These are phyloP conservation scores for Peromyscus leucopus DNA, from an alignment of 2,113 vertebrate species.

Conservation along the genomic window DNA sequence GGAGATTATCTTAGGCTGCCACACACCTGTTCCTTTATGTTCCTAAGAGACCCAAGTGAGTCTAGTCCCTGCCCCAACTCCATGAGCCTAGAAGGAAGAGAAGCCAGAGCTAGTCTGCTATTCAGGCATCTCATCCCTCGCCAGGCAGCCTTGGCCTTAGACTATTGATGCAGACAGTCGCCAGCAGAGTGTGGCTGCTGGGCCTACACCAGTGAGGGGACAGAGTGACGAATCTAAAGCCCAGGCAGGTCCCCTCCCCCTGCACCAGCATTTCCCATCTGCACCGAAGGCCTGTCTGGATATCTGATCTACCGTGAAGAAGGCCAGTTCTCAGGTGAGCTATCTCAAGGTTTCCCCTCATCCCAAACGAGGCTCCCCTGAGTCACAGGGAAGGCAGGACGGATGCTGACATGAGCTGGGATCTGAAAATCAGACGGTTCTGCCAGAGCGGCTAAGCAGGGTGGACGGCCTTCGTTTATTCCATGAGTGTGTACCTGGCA, in stretches of 20 bases:
- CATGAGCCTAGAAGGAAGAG: not conserved
- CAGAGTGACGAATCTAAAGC: not conserved
- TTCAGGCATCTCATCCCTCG: not conserved
- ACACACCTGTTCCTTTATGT: not conserved
- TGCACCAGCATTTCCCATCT: not conserved
- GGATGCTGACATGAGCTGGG: not conserved
- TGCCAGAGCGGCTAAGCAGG: not conserved
- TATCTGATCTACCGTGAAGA: not conserved
- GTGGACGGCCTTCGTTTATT: not conserved
- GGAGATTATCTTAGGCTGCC: not conserved
- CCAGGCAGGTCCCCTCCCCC: not conserved
- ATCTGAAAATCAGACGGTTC: not conserved
- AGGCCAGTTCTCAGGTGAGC: not conserved
- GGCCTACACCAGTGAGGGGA: not conserved
- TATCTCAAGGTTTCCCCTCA: not conserved
- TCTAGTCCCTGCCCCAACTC: not conserved
- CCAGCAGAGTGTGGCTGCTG: not conserved
- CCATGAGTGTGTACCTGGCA: not conserved
- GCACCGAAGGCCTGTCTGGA: not conserved
- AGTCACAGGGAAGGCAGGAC: not conserved
- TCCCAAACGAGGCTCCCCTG: not conserved
- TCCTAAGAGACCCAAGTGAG: not conserved
- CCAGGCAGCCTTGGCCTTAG: not conserved
- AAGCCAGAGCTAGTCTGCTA: fast-evolving
- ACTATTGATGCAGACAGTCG: not conserved